A percentile compares a stretch with the other conserved stretches of the same genome.
Evolutionary conservation across 2,888 invertebrate species (phyloP).

Genomic region (Acrobasis suavella): DNA sequence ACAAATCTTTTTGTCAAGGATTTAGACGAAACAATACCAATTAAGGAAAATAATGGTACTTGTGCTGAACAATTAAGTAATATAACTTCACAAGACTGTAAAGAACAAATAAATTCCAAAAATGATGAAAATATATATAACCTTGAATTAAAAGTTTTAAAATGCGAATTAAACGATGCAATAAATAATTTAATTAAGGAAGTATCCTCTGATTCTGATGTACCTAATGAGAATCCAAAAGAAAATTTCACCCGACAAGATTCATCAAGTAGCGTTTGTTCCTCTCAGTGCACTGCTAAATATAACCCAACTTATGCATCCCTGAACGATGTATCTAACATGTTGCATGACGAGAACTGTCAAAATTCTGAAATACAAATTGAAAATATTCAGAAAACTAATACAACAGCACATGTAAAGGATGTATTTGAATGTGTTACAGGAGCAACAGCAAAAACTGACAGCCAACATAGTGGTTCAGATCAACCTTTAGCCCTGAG

Average conservation of each 20-base stretch:
- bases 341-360: constrained; percentile 71
- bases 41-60: constrained; percentile 14
- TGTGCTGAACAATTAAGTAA: constrained; percentile 22
- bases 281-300: constrained; percentile 87
- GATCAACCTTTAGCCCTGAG: constrained; percentile 78
- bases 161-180: constrained; percentile 74
- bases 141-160: constrained; percentile 70
- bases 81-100: constrained; percentile 17
- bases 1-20: constrained; percentile 71
- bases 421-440: constrained; percentile 72
- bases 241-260: constrained; percentile 76
- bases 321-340: constrained; percentile 82
- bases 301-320: constrained; percentile 84
- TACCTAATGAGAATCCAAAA: constrained; percentile 48
- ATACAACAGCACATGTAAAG: constrained; percentile 60
- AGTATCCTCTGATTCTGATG: constrained; percentile 66
- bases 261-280: constrained; percentile 84
- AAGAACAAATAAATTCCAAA: constrained; percentile 23
- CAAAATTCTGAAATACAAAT: constrained; percentile 42
- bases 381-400: constrained; percentile 40
- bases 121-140: constrained; percentile 47
- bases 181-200: constrained; percentile 75
- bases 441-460: constrained; percentile 47
- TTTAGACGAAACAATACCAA: constrained; percentile 39
- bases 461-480: constrained; percentile 29